phyloP scores from a whole-genome alignment of 2,888 invertebrate genomes.

The Clostera curtula region DNA sequence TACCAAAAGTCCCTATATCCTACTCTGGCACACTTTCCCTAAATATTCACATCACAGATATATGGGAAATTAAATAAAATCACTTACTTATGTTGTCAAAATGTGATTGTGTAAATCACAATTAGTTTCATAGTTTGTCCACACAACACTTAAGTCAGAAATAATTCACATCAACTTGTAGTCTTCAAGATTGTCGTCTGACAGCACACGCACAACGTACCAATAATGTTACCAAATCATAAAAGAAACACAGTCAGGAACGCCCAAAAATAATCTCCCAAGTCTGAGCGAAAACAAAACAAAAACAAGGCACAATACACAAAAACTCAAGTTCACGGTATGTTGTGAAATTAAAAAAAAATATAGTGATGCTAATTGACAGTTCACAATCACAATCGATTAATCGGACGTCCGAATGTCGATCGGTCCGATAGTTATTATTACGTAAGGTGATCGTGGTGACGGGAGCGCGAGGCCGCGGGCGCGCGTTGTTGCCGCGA shows the following conservation, averaged over 20 bases:
- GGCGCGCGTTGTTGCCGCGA: slow-evolving; percentile 63
- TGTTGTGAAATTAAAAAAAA: slow-evolving; percentile 27
- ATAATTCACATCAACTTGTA: slow-evolving; percentile 37
- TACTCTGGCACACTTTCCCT: slow-evolving; percentile 16
- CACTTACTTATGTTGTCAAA: slow-evolving; percentile 42
- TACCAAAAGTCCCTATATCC: slow-evolving; percentile 3
- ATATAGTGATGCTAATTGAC: slow-evolving; percentile 40
- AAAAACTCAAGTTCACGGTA: slow-evolving; percentile 50
- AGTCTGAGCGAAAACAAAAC: slow-evolving; percentile 58
- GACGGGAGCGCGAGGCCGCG: slow-evolving; percentile 44
- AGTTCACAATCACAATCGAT: slow-evolving; percentile 67
- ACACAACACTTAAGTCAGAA: slow-evolving; percentile 46
- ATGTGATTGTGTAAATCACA: slow-evolving; percentile 32
- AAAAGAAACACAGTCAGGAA: slow-evolving; percentile 51
- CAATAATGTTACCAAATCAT: slow-evolving; percentile 36
- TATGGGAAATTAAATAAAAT: slow-evolving; percentile 16
- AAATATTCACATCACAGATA: slow-evolving; percentile 12
- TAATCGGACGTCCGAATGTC: slow-evolving; percentile 53
- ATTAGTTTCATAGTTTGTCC: slow-evolving; percentile 35
- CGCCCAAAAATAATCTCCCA: slow-evolving; percentile 50
- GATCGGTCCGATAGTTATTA: slow-evolving; percentile 59
- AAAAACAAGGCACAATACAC: slow-evolving; percentile 53
- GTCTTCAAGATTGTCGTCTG: slow-evolving; percentile 29
- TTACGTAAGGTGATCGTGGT: slow-evolving; percentile 62
- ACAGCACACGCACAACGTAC: slow-evolving; percentile 40